Evolutionary conservation across 2,797 vertebrate species (phyloP).

Genomic region (Threskiornis aethiopicus): DNA sequence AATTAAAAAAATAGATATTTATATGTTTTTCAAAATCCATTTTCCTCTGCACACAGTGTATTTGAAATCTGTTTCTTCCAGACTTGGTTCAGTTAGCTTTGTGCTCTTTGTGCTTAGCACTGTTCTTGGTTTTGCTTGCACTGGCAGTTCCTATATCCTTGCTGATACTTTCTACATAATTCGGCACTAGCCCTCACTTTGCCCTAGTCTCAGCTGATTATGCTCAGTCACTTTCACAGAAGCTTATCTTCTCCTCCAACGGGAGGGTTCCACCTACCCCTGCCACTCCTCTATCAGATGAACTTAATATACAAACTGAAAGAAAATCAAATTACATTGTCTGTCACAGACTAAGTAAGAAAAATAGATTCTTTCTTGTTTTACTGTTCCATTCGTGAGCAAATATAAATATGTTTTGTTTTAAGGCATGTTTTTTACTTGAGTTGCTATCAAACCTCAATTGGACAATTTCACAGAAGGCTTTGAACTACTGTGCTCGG

Average conservation of each 20-base stretch:
- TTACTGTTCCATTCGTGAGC: not conserved
- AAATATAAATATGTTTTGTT: not conserved
- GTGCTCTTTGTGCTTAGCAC: not conserved
- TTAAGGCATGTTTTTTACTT: not conserved
- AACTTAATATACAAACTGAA: not conserved
- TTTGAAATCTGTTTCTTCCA: not conserved
- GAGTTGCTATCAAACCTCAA: not conserved
- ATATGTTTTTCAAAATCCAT: not conserved
- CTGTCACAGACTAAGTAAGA: not conserved
- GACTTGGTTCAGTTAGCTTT: not conserved
- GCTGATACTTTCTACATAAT: not conserved
- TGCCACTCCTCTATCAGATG: not conserved
- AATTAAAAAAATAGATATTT: not conserved
- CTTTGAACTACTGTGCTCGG: not conserved
- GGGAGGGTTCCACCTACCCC: not conserved
- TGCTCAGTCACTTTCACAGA: not conserved
- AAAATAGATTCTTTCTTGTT: not conserved
- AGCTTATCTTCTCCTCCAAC: not conserved
- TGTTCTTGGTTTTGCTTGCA: not conserved
- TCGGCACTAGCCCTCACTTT: not conserved
- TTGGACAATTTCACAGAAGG: not conserved
- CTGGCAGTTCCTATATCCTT: not conserved
- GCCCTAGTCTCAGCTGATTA: not conserved
- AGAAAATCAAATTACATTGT: not conserved
- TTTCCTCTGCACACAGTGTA: not conserved